Evolutionary conservation across 1,140 invertebrate genomes (phyloP).

Genomic region (Colletes gigas): DNA sequence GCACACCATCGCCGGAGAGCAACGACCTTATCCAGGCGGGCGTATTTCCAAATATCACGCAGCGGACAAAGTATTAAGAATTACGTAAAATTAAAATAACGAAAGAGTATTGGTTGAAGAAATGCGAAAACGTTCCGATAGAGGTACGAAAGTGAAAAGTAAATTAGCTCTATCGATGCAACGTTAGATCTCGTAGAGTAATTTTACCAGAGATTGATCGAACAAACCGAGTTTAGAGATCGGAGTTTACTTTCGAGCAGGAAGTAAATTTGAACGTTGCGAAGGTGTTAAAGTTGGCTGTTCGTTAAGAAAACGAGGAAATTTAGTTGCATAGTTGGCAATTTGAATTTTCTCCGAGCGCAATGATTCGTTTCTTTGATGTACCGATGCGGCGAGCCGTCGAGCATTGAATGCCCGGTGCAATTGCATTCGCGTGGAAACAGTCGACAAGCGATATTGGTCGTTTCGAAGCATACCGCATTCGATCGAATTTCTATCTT

Average conservation of each 20-base stretch:
- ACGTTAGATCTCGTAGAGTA: not conserved
- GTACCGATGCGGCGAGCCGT: not conserved
- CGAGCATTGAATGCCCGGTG: slow-evolving; percentile 16
- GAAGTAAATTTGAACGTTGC: slow-evolving; percentile 7
- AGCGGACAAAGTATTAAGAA: no score
- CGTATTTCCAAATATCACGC: no score
- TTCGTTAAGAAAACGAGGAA: not conserved
- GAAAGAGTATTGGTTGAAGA: no score
- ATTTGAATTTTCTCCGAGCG: slow-evolving; percentile 31
- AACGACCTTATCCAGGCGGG: no score
- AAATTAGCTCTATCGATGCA: not conserved
- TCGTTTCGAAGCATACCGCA: slow-evolving; percentile 32
- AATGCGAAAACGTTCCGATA: no score
- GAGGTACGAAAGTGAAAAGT: not conserved
- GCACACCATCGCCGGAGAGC: no score
- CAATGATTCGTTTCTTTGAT: slow-evolving; percentile 41
- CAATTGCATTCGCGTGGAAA: slow-evolving; percentile 49
- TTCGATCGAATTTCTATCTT: slow-evolving; percentile 41
- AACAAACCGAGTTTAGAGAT: not conserved
- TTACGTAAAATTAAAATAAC: no score
- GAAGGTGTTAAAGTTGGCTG: slow-evolving; percentile 1
- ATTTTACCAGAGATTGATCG: slow-evolving; percentile 3
- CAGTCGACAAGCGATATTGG: slow-evolving; percentile 48
- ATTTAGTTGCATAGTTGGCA: slow-evolving; percentile 1
- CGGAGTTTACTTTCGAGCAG: no score